These are phyloP conservation scores for Argyrosomus japonicus DNA, from an alignment of 2,113 vertebrate species.

Conservation along the genomic window DNA sequence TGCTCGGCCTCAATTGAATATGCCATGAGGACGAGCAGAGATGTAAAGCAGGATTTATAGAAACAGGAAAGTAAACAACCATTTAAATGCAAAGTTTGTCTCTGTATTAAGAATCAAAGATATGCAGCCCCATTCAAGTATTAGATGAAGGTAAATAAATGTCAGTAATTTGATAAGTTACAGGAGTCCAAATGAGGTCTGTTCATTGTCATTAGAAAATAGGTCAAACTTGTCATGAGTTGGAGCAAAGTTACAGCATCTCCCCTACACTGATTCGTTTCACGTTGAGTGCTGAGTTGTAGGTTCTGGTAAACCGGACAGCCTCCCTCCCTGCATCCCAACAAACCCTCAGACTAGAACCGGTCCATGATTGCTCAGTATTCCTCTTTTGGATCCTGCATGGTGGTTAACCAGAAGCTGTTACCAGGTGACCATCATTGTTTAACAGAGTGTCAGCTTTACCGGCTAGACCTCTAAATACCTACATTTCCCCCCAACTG, in stretches of 20 bases:
- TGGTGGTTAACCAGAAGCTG: constrained; percentile 80
- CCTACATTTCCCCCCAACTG: constrained; percentile 70
- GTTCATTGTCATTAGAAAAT: background rate
- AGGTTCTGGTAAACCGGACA: background rate
- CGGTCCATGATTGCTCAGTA: constrained; percentile 23
- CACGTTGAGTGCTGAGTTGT: background rate
- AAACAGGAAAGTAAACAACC: background rate
- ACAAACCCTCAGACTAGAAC: constrained; percentile 12
- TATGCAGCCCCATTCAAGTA: background rate
- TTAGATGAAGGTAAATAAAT: background rate
- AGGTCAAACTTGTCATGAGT: background rate
- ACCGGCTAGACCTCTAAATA: constrained; percentile 70
- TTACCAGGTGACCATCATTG: constrained; percentile 79
- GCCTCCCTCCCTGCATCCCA: background rate
- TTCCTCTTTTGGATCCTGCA: constrained; percentile 33
- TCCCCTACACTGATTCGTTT: background rate
- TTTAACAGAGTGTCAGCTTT: constrained; percentile 75
- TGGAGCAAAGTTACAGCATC: background rate
- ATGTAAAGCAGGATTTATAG: background rate
- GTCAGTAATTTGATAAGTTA: constrained; percentile 1
- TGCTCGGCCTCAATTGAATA: background rate
- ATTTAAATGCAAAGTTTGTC: background rate
- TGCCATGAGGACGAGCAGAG: background rate
- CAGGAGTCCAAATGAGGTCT: background rate
- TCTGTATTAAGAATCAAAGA: background rate